Evolutionary conservation across 2,113 vertebrate species (phyloP).

Genomic region (Siniperca knerii): DNA sequence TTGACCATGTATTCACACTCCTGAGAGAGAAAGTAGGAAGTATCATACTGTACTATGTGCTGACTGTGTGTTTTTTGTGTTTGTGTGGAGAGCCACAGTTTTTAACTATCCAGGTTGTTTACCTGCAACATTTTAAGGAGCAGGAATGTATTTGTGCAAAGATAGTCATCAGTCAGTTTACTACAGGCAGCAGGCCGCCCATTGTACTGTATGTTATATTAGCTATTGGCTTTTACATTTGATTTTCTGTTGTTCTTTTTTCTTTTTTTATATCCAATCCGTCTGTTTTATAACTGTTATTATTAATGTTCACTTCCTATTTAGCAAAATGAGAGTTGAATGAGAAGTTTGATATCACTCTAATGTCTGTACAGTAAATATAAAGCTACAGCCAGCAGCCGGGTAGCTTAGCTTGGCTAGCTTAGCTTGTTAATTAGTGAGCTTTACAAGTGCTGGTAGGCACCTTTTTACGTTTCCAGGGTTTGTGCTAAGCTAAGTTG

Average conservation of each 20-base stretch:
- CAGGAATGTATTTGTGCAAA: not conserved
- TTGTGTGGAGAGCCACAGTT: not conserved
- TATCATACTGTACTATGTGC: conserved; percentile 31
- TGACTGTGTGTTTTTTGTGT: conserved; percentile 50
- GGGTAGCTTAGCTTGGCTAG: not conserved
- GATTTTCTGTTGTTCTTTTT: not conserved
- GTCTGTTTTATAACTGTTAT: not conserved
- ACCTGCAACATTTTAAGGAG: not conserved
- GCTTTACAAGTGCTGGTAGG: not conserved
- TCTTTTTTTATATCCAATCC: not conserved
- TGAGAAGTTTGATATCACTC: not conserved
- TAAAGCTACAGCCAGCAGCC: not conserved
- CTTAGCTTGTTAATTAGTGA: not conserved
- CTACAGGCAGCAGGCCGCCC: not conserved
- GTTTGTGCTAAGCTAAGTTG: not conserved
- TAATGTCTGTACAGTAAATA: not conserved
- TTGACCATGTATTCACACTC: conserved; percentile 46
- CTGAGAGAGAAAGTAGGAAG: conserved; percentile 58
- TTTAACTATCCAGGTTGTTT: not conserved
- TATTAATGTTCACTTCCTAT: not conserved
- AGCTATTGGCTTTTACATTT: not conserved
- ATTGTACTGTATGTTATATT: not conserved
- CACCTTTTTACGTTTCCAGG: not conserved
- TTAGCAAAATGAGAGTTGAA: not conserved
- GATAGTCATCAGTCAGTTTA: not conserved